These are phyloP conservation scores for Petrocephalus zakoni DNA, from an alignment of 2,113 vertebrate genomes.

Conservation along the genomic window DNA sequence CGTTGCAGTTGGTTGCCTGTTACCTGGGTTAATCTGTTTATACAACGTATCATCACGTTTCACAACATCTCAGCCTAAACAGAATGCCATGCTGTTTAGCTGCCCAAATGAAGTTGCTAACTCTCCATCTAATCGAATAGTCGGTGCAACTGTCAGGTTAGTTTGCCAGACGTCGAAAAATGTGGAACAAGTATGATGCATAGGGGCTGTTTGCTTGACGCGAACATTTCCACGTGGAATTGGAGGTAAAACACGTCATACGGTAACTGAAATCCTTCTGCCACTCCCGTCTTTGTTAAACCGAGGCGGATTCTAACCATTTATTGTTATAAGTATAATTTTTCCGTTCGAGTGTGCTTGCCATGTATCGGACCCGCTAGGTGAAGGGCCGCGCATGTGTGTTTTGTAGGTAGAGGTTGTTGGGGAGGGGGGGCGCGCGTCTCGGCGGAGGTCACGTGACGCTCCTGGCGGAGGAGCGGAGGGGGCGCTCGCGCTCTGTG, in stretches of 20 bases:
- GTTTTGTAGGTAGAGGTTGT: slow-evolving; percentile 14
- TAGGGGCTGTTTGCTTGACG: not conserved
- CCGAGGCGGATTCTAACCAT: not conserved
- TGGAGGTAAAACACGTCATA: not conserved
- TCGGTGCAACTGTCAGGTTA: not conserved
- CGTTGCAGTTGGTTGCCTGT: not conserved
- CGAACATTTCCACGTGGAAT: slow-evolving; percentile 8
- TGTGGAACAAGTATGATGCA: not conserved
- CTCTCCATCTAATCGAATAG: not conserved
- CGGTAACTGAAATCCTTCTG: not conserved
- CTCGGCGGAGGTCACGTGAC: slow-evolving; percentile 23
- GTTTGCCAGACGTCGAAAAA: not conserved
- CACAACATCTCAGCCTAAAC: not conserved
- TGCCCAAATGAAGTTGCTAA: not conserved
- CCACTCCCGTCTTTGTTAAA: not conserved
- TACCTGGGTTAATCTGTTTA: not conserved
- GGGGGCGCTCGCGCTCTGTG: not conserved
- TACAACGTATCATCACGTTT: not conserved
- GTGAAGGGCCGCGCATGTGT: slow-evolving; percentile 20
- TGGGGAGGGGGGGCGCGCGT: not conserved
- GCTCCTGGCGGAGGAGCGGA: not conserved
- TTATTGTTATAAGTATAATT: not conserved
- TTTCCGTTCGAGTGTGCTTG: not conserved
- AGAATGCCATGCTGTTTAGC: not conserved
- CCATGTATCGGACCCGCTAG: slow-evolving; percentile 13